Conservation (phyloP, 2,797 vertebrate genomes). For the Falco concolor region DNA sequence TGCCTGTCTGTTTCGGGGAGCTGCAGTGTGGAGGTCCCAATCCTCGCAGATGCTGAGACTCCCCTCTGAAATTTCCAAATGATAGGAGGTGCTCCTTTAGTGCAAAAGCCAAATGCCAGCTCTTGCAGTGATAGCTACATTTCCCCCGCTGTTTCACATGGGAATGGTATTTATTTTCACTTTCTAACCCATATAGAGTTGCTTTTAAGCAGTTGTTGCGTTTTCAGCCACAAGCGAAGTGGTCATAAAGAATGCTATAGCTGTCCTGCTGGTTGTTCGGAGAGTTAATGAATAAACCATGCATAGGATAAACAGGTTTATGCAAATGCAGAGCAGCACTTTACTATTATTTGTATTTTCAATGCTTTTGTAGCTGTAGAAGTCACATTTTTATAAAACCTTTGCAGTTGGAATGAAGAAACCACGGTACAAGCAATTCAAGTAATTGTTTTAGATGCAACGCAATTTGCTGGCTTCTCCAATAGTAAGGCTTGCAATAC, state of each 20-base stretch:
- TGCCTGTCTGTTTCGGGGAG: fast-evolving
- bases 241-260: slow-evolving; percentile 35
- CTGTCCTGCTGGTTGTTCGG: slow-evolving; percentile 19
- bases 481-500: neutral
- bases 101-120: neutral
- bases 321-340: slow-evolving; percentile 23
- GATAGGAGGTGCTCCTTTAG: neutral
- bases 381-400: slow-evolving; percentile 20
- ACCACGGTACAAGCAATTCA: neutral
- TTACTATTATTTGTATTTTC: slow-evolving; percentile 23
- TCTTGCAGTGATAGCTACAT: neutral
- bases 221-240: neutral
- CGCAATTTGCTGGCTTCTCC: neutral
- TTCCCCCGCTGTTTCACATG: neutral
- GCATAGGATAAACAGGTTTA: slow-evolving; percentile 48
- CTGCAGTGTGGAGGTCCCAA: fast-evolving
- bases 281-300: slow-evolving; percentile 54
- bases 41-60: neutral
- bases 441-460: slow-evolving; percentile 8
- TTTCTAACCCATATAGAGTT: neutral
- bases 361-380: neutral
- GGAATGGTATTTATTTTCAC: slow-evolving; percentile 7
- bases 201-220: neutral
- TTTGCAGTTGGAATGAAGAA: neutral
- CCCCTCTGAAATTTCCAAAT: neutral